Percentiles rank a stretch among this genome's conserved stretches.
phyloP scores from a whole-genome alignment of 2,888 invertebrate species.

The Gari tellinella region DNA sequence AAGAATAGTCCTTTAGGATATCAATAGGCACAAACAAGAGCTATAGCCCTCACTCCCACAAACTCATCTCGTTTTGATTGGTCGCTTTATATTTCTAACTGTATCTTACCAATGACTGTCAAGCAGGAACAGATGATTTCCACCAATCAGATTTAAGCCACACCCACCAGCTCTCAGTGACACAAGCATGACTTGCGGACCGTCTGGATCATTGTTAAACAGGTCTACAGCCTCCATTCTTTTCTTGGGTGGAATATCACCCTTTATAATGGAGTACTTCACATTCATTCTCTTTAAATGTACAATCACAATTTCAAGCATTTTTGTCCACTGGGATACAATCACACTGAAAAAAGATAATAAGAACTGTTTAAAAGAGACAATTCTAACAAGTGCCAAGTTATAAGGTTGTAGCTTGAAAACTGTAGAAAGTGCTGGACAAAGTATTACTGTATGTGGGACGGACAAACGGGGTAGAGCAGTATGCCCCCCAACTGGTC shows the following conservation, averaged over 20 bases:
- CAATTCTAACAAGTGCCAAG: neutral
- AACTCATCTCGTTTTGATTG: too few species aligned
- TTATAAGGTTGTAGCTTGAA: too few species aligned
- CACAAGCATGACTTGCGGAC: constrained; percentile 90
- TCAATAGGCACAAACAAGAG: too few species aligned
- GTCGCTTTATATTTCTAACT: too few species aligned
- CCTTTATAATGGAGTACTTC: constrained; percentile 89
- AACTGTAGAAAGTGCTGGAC: too few species aligned
- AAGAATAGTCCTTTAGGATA: too few species aligned
- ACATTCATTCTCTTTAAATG: constrained; percentile 87
- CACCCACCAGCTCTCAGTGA: constrained; percentile 97
- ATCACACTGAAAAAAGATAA: constrained; percentile 86
- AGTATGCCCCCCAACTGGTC: too few species aligned
- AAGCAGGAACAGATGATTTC: constrained; percentile 94
- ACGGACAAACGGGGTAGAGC: too few species aligned
- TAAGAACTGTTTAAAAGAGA: too few species aligned
- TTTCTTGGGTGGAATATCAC: constrained; percentile 90
- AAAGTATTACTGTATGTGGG: too few species aligned
- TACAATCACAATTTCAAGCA: constrained; percentile 89
- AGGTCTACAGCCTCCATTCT: constrained; percentile 89
- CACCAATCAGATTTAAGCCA: constrained; percentile 96
- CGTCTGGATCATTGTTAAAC: constrained; percentile 88
- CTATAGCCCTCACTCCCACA: too few species aligned
- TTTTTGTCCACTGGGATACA: constrained; percentile 96
- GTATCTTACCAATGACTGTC: constrained; percentile 96